These are phyloP conservation scores for Forbesichthys agassizii DNA, from an alignment of 2,113 vertebrate species.

Conservation along the genomic window DNA sequence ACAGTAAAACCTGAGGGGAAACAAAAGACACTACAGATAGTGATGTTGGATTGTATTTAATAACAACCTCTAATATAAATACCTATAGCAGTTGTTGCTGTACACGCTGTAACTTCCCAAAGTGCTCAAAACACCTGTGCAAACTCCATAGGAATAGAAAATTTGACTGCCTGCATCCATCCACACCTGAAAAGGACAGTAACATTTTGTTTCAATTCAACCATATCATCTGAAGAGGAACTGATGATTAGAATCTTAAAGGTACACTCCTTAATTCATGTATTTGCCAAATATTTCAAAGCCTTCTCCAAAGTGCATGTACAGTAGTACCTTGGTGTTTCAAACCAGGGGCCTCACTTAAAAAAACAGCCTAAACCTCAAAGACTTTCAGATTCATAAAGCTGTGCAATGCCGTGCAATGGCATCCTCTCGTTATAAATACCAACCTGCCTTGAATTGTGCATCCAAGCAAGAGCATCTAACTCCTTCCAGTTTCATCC, in stretches of 20 bases:
- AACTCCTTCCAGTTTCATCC: no score
- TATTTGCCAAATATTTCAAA: no score
- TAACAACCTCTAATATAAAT: background rate
- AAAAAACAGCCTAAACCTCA: no score
- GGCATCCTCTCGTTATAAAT: no score
- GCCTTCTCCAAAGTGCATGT: no score
- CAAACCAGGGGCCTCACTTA: no score
- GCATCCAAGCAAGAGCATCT: no score
- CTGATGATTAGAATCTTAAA: background rate
- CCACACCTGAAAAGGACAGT: constrained; percentile 71
- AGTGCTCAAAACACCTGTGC: constrained; percentile 75
- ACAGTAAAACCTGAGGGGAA: background rate
- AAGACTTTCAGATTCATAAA: no score
- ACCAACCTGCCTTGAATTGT: no score
- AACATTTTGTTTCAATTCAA: background rate
- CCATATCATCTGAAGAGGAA: background rate
- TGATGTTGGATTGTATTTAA: background rate
- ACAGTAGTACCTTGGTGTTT: no score
- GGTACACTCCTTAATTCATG: no score
- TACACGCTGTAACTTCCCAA: constrained; percentile 81
- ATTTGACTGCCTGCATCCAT: constrained; percentile 81
- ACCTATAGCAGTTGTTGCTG: constrained; percentile 80
- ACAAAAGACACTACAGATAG: background rate
- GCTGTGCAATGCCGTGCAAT: no score
- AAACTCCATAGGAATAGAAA: constrained; percentile 79